Percentiles rank a stretch among this genome's conserved stretches.
Conservation (phyloP, 2,797 vertebrate genomes). For the Sebastes iracundus region DNA sequence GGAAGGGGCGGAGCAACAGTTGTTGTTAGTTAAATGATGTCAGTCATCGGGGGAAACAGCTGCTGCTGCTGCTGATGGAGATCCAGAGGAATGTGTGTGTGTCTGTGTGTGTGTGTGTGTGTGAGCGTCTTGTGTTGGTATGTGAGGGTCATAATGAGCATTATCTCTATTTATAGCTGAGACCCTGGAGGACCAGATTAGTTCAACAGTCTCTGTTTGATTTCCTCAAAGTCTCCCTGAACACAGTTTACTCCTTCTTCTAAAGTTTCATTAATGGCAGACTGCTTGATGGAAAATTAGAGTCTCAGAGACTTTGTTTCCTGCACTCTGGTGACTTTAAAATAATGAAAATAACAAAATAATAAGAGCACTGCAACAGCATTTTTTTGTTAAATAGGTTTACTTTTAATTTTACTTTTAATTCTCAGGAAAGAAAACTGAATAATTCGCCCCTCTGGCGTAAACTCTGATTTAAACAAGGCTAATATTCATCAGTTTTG, state of each 20-base stretch:
- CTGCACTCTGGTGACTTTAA: too few species aligned
- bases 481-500: too few species aligned
- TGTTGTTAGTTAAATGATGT: conserved; percentile 8
- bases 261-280: too few species aligned
- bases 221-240: neutral
- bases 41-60: neutral
- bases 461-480: too few species aligned
- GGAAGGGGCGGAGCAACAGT: conserved; percentile 4
- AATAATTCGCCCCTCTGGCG: too few species aligned
- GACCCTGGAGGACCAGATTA: neutral
- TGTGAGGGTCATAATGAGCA: neutral
- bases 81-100: conserved; percentile 11
- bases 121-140: conserved; percentile 4
- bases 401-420: too few species aligned
- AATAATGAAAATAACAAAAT: too few species aligned
- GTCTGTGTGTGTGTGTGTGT: conserved; percentile 19
- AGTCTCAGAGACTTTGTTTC: too few species aligned
- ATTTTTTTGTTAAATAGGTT: too few species aligned
- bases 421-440: too few species aligned
- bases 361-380: too few species aligned
- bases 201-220: neutral
- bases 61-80: neutral
- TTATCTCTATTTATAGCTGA: conserved; percentile 14
- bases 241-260: too few species aligned
- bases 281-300: neutral